These are phyloP conservation scores for Phyllotreta cruciferae DNA, from an alignment of 2,888 invertebrate species.

Conservation along the genomic window DNA sequence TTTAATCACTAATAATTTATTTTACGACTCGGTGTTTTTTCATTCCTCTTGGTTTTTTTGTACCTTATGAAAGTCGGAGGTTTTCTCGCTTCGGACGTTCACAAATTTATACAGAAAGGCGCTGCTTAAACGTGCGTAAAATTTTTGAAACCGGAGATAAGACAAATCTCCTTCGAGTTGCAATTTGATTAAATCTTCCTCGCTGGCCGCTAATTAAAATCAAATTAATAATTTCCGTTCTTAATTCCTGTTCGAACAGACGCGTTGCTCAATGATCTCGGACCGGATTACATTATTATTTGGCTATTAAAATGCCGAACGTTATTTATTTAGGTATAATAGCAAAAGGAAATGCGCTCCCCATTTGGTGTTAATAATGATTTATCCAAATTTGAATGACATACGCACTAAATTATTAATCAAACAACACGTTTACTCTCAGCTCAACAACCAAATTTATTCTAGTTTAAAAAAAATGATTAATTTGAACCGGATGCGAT, in stretches of 20 bases:
- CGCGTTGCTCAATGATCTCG: slow-evolving; percentile 6
- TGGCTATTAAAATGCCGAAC: slow-evolving; percentile 14
- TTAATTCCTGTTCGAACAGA: slow-evolving; percentile 3
- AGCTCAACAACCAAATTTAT: too few species aligned
- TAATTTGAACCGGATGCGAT: too few species aligned
- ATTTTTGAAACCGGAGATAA: too few species aligned
- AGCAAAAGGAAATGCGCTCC: slow-evolving; percentile 8
- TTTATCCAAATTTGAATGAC: slow-evolving; percentile 20
- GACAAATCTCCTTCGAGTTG: not conserved
- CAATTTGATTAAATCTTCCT: not conserved
- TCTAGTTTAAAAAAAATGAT: too few species aligned
- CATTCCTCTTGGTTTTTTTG: slow-evolving; percentile 5
- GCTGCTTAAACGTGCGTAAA: too few species aligned
- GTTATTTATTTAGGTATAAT: slow-evolving; percentile 14
- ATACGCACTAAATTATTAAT: slow-evolving; percentile 1
- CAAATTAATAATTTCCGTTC: slow-evolving; percentile 14
- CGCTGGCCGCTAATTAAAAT: not conserved
- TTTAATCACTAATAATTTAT: slow-evolving; percentile 32
- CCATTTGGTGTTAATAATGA: slow-evolving; percentile 15
- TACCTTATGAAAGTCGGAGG: slow-evolving; percentile 12
- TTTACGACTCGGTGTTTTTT: slow-evolving; percentile 13
- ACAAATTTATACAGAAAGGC: slow-evolving; percentile 8
- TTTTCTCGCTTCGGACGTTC: slow-evolving; percentile 9
- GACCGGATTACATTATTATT: slow-evolving; percentile 12
- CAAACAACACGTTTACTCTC: too few species aligned